phyloP scores from a whole-genome alignment of 2,888 invertebrate species.

The Scaptomyza polygonia region DNA sequence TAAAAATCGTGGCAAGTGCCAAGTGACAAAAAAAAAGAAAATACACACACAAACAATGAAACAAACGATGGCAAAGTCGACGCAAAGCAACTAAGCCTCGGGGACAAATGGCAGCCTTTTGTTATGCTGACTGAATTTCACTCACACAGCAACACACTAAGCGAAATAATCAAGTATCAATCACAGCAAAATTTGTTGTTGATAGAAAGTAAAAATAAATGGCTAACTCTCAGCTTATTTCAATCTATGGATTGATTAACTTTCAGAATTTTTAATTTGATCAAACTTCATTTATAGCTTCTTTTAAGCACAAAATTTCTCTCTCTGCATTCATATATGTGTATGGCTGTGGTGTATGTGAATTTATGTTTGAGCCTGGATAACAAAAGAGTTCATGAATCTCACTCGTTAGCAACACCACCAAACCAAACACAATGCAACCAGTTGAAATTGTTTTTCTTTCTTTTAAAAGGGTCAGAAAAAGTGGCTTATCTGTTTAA shows the following conservation, averaged over 20 bases:
- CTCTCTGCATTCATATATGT: neutral
- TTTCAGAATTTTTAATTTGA: no score
- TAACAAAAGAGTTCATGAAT: constrained; percentile 47
- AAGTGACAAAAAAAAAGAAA: constrained; percentile 51
- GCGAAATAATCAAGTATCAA: constrained; percentile 5
- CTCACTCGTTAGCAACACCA: constrained; percentile 40
- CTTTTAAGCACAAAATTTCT: neutral
- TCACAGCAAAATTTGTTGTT: neutral
- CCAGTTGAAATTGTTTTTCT: neutral
- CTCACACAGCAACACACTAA: constrained; percentile 1
- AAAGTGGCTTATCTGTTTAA: constrained; percentile 25
- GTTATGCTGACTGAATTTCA: constrained; percentile 45
- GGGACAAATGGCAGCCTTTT: constrained; percentile 56
- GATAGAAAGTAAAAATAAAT: neutral
- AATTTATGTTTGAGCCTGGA: constrained; percentile 2
- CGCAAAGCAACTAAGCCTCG: constrained; percentile 54
- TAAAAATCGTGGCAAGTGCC: constrained; percentile 49
- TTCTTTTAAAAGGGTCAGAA: constrained; percentile 37
- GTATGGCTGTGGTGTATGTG: constrained; percentile 4
- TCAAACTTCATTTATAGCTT: neutral
- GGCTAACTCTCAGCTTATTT: neutral
- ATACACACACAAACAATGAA: constrained; percentile 31
- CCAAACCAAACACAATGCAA: neutral
- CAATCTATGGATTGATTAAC: neutral
- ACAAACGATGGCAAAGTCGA: constrained; percentile 25